These are phyloP conservation scores for Latrodectus elegans DNA, from an alignment of 2,888 invertebrate species.

Conservation along the genomic window DNA sequence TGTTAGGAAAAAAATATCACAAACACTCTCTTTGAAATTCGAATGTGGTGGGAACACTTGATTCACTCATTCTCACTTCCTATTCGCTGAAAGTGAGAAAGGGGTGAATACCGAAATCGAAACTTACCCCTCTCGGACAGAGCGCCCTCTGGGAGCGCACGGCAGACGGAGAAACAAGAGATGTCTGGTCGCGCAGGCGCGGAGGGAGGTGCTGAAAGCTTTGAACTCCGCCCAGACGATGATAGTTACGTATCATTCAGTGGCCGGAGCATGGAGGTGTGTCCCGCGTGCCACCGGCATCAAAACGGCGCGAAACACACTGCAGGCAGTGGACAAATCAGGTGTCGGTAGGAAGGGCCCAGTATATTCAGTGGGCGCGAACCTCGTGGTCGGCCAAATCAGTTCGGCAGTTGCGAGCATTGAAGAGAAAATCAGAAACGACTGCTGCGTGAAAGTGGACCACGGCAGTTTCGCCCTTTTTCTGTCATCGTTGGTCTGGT, in stretches of 20 bases:
- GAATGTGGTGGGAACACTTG: background rate
- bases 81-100: constrained; percentile 30
- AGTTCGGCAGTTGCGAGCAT: constrained; percentile 29
- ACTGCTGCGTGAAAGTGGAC: background rate
- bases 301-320: constrained; percentile 55
- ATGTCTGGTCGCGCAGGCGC: constrained; percentile 17
- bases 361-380: constrained; percentile 70
- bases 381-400: constrained; percentile 16
- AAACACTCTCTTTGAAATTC: background rate
- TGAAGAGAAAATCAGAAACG: constrained; percentile 1
- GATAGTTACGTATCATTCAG: constrained; percentile 59
- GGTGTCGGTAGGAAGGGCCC: constrained; percentile 74
- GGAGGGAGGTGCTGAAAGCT: constrained; percentile 6
- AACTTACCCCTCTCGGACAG: constrained; percentile 18
- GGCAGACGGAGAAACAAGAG: constrained; percentile 3
- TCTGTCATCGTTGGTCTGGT: background rate
- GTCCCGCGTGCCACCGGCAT: constrained; percentile 38
- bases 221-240: constrained; percentile 49
- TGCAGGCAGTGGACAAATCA: constrained; percentile 42
- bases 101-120: constrained; percentile 41
- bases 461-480: background rate
- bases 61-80: constrained; percentile 10
- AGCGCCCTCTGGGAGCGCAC: constrained; percentile 39
- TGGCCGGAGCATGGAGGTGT: constrained; percentile 51
- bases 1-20: too few relatives aligned